Base-by-base conservation (phyloP, 2,113 vertebrate species). In the Pterophyllum scalare region DNA sequence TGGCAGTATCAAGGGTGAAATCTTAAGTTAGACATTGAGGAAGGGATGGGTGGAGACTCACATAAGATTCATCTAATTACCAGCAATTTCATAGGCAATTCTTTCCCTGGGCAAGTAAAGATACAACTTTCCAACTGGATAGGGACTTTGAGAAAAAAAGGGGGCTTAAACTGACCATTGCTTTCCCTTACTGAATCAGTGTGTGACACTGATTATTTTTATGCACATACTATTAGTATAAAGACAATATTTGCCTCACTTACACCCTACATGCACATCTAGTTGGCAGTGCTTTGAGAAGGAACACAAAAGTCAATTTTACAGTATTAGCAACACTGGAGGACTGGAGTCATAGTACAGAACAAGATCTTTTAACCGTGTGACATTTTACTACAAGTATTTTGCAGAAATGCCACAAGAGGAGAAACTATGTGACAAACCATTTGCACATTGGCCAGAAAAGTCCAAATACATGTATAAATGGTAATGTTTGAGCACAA, bases 391-490 rank as follows among this genome's bases (percentile, higher is more conserved):
- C 57, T 84, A 33, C 79, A 72, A 79, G 35, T 74, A 67, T 79
- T 74, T 76, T 72, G 59, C 43, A 84, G 56, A 75, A 79, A 83
- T 52, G 62, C 81, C 60, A 67, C 81, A 65, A 65, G 61, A 83
- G 40, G 24, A 33, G 15, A 70, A 70, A 70, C 65, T 70, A 31
- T 31, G 26, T 40, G 49, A 54, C 31, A 74, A 70, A 79, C 74
- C 58, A 79, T 79, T 79, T 72, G 33, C 76, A 79, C 15, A 22
- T 31, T 79, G 57, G 33, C 58, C 33, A 79, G 52, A 56, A 35
- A 43, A 6, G 79, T 24, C 12, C 22, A 74, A 57, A 62, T 70
- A 31, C 24, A 28, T 6, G 3, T 5, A 70, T 28, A 26, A 70
- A 70, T 31, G 15, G 49, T 13, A 31, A 70, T 49, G 10, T 70